Percentiles rank a stretch among this genome's conserved stretches.
Evolutionary conservation across 2,113 vertebrate genomes (phyloP).

Genomic region (Odontophorus gujanensis): DNA sequence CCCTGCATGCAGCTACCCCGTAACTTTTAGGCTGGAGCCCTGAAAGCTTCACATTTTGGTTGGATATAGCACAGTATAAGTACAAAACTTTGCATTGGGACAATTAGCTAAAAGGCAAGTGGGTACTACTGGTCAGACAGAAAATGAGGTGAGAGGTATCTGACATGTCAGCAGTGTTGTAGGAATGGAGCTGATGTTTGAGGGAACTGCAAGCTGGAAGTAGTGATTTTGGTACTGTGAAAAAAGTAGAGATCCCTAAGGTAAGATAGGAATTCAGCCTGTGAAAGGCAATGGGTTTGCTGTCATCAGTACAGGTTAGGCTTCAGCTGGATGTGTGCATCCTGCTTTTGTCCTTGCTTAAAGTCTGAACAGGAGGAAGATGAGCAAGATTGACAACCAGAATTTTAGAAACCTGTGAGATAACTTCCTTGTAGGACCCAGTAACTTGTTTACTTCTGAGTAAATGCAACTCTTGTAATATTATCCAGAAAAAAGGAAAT

Average conservation of each 20-base stretch:
- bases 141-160: background rate
- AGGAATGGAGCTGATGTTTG: background rate
- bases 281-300: background rate
- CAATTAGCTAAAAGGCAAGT: background rate
- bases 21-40: background rate
- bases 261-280: background rate
- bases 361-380: background rate
- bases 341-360: background rate
- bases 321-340: background rate
- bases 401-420: background rate
- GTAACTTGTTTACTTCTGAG: rapidly evolving
- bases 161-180: background rate
- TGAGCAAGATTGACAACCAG: background rate
- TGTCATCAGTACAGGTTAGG: background rate
- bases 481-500: rapidly evolving
- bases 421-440: background rate
- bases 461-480: background rate
- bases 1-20: rapidly evolving
- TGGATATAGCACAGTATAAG: background rate
- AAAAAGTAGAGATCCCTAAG: background rate
- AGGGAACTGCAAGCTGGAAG: background rate
- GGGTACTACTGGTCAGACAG: background rate
- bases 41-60: background rate
- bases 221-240: background rate
- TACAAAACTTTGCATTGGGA: background rate